These are phyloP conservation scores for Drosophila miranda DNA, from an alignment of 1,140 invertebrate genomes.

Conservation along the genomic window DNA sequence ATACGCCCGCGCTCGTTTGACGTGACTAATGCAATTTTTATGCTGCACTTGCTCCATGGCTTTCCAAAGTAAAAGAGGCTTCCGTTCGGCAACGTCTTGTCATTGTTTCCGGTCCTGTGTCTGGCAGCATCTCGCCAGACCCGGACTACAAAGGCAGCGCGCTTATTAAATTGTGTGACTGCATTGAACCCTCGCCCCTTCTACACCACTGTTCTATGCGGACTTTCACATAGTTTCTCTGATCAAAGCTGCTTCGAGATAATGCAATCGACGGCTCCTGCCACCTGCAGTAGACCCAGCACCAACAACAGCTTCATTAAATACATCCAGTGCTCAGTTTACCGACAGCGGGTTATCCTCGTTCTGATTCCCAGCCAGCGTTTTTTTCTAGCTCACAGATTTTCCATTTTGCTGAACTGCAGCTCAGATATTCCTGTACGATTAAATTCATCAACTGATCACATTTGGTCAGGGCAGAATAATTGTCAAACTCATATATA, in stretches of 20 bases:
- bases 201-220: conserved; percentile 16
- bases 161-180: conserved; percentile 66
- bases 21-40: conserved; percentile 73
- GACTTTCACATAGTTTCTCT: conserved; percentile 1
- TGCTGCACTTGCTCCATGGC: conserved; percentile 57
- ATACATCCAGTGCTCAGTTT: background rate
- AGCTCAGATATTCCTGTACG: too few relatives aligned
- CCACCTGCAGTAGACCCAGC: conserved; percentile 15
- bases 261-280: conserved; percentile 46
- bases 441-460: too few relatives aligned
- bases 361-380: too few relatives aligned
- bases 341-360: too few relatives aligned
- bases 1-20: conserved; percentile 43
- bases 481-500: too few relatives aligned
- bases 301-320: conserved; percentile 54
- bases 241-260: conserved; percentile 60
- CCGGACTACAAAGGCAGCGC: conserved; percentile 42
- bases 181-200: background rate
- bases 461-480: too few relatives aligned
- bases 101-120: conserved; percentile 50
- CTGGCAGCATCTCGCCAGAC: conserved; percentile 14
- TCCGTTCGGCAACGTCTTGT: conserved; percentile 46
- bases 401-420: too few relatives aligned
- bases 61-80: conserved; percentile 47
- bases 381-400: too few relatives aligned